Evolutionary conservation across 2,113 vertebrate species (phyloP).

Genomic region (Eolophus roseicapilla): DNA sequence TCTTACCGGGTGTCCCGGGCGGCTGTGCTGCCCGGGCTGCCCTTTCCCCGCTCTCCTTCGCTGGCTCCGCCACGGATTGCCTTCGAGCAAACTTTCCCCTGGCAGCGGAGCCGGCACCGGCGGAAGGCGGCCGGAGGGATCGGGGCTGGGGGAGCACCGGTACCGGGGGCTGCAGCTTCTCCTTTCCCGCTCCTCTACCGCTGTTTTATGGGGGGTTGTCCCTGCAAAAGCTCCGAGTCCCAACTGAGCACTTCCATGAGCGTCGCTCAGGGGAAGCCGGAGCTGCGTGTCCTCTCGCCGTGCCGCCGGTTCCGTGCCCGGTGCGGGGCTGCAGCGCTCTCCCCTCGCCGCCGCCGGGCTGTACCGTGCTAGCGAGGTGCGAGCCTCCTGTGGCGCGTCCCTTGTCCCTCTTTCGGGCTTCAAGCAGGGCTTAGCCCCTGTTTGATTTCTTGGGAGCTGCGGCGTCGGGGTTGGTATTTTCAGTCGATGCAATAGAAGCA

Average conservation of each 20-base stretch:
- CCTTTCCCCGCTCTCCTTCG: background rate
- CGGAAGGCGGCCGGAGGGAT: background rate
- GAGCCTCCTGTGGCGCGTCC: fast-evolving
- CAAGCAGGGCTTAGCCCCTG: background rate
- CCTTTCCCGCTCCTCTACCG: background rate
- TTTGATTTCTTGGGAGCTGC: background rate
- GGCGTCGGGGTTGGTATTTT: background rate
- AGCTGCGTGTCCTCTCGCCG: background rate
- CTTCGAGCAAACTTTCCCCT: background rate
- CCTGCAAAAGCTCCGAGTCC: fast-evolving
- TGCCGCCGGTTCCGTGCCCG: background rate
- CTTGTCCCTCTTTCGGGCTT: background rate
- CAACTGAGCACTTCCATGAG: background rate
- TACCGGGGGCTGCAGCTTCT: background rate
- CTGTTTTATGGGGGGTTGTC: background rate
- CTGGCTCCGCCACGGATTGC: background rate
- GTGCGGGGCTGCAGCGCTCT: background rate
- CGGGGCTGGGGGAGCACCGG: background rate
- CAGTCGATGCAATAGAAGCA: background rate
- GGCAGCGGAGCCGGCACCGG: background rate
- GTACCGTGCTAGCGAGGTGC: background rate
- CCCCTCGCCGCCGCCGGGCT: background rate
- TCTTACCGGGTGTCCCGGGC: background rate
- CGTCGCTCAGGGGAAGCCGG: no score
- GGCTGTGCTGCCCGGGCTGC: background rate